These are phyloP conservation scores for Plotosus lineatus DNA, from an alignment of 2,113 vertebrate genomes.

Conservation along the genomic window DNA sequence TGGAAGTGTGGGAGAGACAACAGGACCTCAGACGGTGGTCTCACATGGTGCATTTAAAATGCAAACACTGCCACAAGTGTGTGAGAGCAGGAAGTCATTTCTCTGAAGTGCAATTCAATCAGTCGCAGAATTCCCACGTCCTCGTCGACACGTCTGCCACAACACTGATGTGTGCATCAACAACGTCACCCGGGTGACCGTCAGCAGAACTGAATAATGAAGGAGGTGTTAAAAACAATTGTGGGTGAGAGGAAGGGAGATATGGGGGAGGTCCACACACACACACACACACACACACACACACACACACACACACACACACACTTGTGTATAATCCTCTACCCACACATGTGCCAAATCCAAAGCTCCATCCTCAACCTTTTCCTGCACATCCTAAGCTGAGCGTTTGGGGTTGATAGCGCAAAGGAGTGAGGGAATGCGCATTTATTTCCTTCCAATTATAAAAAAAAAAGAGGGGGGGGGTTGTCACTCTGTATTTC, in stretches of 20 bases:
- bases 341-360: slow-evolving; percentile 10
- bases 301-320: not conserved
- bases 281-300: not conserved
- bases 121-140: not conserved
- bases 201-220: not conserved
- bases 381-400: not conserved
- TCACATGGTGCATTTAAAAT: not conserved
- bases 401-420: not conserved
- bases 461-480: not conserved
- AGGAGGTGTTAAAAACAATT: slow-evolving; percentile 49
- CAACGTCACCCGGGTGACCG: not conserved
- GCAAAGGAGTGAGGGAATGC: not conserved
- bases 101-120: not conserved
- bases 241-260: not conserved
- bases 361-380: not conserved
- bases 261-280: not conserved
- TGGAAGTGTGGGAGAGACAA: not conserved
- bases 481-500: not conserved
- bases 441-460: not conserved
- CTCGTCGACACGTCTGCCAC: not conserved
- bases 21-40: not conserved
- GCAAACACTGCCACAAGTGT: slow-evolving; percentile 6
- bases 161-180: not conserved
- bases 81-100: slow-evolving; percentile 21
- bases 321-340: not conserved